Evolutionary conservation across 2,888 invertebrate genomes (phyloP).

Genomic region (Oxyscelio sp.): DNA sequence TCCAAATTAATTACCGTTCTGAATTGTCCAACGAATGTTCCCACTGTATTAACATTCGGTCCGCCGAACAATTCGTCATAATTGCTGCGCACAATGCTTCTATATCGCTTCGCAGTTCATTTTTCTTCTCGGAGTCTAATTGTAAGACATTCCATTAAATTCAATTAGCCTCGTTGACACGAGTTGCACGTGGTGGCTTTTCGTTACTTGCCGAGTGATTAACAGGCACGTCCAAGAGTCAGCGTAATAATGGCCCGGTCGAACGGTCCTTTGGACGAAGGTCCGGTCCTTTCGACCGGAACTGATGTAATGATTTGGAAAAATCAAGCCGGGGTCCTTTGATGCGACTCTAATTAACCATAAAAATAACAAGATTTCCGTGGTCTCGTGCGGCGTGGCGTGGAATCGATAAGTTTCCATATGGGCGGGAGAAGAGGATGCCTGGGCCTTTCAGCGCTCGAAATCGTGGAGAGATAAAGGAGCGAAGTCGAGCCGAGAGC

Average conservation of each 20-base stretch:
- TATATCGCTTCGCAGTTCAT: neutral
- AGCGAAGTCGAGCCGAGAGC: conserved; percentile 80
- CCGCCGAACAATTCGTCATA: conserved; percentile 25
- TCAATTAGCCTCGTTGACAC: conserved; percentile 72
- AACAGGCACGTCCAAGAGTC: conserved; percentile 64
- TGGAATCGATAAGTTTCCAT: conserved; percentile 68
- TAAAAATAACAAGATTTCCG: conserved; percentile 87
- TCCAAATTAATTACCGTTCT: conserved; percentile 50
- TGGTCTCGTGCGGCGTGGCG: conserved; percentile 68
- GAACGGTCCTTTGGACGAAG: conserved; percentile 64
- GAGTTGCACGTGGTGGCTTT: conserved; percentile 68
- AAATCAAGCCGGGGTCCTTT: conserved; percentile 82
- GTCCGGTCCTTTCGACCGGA: conserved; percentile 78
- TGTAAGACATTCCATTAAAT: conserved; percentile 71
- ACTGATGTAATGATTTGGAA: conserved; percentile 87
- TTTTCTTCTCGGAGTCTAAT: conserved; percentile 22
- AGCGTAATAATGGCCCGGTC: conserved; percentile 63
- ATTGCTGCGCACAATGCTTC: conserved; percentile 13
- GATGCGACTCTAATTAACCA: conserved; percentile 85
- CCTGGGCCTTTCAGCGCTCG: conserved; percentile 63
- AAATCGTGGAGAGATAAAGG: conserved; percentile 76
- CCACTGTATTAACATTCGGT: conserved; percentile 28
- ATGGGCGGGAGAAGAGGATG: conserved; percentile 53
- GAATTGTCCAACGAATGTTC: no score
- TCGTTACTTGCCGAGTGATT: conserved; percentile 74